phyloP scores from a whole-genome alignment of 2,113 vertebrate genomes.

The Saguinus midas region DNA sequence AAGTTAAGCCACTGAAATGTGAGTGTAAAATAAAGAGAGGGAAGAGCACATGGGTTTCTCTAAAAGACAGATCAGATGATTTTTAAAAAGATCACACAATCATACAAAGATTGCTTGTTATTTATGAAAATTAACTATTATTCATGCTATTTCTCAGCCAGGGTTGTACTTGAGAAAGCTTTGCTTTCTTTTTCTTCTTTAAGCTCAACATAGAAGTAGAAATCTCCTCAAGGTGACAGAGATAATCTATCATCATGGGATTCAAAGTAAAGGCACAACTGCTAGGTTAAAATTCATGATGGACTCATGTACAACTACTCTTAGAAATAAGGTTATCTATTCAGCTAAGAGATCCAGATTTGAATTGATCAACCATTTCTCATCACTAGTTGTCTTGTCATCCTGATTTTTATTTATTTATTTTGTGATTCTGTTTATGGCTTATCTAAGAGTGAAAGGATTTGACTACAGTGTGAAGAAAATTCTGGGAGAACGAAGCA shows the following conservation, averaged over 20 bases:
- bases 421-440: background rate
- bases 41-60: background rate
- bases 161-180: background rate
- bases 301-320: background rate
- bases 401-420: background rate
- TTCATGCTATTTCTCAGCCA: background rate
- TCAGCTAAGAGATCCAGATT: background rate
- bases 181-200: background rate
- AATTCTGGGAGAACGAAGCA: background rate
- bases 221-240: background rate
- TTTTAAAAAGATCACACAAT: background rate
- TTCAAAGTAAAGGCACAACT: background rate
- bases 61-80: background rate
- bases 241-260: background rate
- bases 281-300: background rate
- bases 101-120: background rate
- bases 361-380: background rate
- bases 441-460: background rate
- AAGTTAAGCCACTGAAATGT: background rate
- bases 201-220: background rate
- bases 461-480: background rate
- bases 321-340: background rate
- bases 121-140: conserved; percentile 2
- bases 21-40: background rate
- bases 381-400: background rate